Percentiles rank a stretch among this genome's conserved stretches.
Evolutionary conservation across 1,140 invertebrate genomes (phyloP).

Genomic region (Drosophila nigromelanica): DNA sequence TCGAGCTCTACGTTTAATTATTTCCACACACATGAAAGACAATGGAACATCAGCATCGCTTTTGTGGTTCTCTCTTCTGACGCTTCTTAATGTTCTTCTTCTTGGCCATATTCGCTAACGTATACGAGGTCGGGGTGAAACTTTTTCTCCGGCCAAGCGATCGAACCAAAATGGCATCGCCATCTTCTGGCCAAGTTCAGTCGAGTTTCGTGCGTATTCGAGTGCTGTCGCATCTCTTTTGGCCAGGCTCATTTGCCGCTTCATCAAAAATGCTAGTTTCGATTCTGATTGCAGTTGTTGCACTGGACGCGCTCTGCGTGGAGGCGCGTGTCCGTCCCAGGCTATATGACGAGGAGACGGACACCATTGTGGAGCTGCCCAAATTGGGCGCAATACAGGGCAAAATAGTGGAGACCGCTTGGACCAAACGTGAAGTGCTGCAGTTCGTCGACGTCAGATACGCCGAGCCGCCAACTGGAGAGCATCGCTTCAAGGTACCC

Average conservation of each 20-base stretch:
- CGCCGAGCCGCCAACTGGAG: conserved; percentile 76
- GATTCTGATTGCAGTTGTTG: not conserved
- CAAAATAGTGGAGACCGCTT: conserved; percentile 69
- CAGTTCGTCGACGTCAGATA: conserved; percentile 82
- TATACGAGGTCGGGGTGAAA: conserved; percentile 56
- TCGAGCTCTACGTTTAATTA: conserved; percentile 56
- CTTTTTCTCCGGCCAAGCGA: conserved; percentile 41
- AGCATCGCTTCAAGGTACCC: conserved; percentile 77
- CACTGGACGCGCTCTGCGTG: conserved; percentile 2
- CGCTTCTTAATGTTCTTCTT: conserved; percentile 46
- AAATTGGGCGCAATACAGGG: conserved; percentile 76
- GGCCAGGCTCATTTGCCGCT: not conserved
- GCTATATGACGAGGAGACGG: conserved; percentile 69
- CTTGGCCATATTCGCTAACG: conserved; percentile 52
- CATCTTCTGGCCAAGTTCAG: conserved; percentile 43
- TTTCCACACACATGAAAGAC: conserved; percentile 48
- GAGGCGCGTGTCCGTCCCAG: conserved; percentile 43
- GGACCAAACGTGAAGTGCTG: conserved; percentile 73
- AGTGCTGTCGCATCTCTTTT: conserved; percentile 37
- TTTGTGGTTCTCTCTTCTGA: conserved; percentile 30
- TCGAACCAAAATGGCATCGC: conserved; percentile 53
- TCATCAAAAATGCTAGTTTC: conserved; percentile 44
- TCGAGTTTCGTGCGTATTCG: conserved; percentile 55
- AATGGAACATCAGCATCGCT: conserved; percentile 28
- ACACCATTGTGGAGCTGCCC: conserved; percentile 74